Conservation (phyloP, 2,797 vertebrate genomes). For the Sebastes taczanowskii region DNA sequence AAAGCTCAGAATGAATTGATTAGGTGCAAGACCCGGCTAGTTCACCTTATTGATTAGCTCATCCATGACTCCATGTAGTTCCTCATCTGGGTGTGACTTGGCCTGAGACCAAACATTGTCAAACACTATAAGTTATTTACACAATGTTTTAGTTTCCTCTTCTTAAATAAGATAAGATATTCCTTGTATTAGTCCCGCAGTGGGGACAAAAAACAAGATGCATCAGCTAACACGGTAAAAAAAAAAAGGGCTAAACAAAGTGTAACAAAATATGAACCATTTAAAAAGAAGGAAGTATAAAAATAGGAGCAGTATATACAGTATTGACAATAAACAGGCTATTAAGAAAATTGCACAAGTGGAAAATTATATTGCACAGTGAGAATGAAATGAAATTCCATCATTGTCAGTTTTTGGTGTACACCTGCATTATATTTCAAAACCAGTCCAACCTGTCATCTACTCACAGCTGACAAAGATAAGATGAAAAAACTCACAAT, state of each 20-base stretch:
- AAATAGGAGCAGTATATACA: too few relatives aligned
- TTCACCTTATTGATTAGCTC: constrained; percentile 22
- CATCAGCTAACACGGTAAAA: too few relatives aligned
- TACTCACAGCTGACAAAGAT: background rate
- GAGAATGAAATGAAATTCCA: too few relatives aligned
- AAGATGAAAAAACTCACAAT: background rate
- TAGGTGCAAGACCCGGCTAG: constrained; percentile 28
- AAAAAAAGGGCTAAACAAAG: too few relatives aligned
- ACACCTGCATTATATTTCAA: background rate
- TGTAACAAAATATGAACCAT: too few relatives aligned
- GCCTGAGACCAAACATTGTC: constrained; percentile 14
- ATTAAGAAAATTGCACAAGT: too few relatives aligned
- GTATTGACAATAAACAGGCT: too few relatives aligned
- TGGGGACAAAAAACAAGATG: too few relatives aligned
- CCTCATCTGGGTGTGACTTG: constrained; percentile 70
- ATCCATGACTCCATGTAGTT: background rate
- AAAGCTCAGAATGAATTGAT: background rate
- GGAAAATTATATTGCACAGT: too few relatives aligned
- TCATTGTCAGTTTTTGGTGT: too few relatives aligned
- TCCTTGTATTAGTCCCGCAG: too few relatives aligned
- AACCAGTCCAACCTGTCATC: background rate
- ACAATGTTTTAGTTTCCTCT: background rate
- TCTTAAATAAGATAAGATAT: background rate
- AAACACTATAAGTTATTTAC: background rate
- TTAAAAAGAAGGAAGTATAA: too few relatives aligned